Conservation (phyloP, 2,113 vertebrate species). For the Oncorhynchus keta region DNA sequence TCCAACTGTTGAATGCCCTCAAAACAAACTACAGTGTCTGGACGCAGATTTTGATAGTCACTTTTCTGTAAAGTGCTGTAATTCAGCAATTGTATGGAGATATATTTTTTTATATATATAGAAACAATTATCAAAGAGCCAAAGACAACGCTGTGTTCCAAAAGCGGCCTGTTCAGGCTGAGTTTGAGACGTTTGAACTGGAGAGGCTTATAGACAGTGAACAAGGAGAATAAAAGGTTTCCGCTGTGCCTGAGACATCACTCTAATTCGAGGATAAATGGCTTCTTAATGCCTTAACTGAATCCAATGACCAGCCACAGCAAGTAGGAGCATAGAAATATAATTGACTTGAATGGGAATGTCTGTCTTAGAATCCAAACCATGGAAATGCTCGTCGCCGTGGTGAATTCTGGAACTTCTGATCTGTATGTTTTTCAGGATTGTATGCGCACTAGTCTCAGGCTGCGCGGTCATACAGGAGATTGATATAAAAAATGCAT, state of each 20-base stretch:
- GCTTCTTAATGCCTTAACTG: neutral
- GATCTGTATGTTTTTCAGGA: neutral
- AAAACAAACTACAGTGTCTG: constrained; percentile 55
- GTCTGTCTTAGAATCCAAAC: neutral
- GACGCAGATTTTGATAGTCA: constrained; percentile 32
- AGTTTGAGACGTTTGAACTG: neutral
- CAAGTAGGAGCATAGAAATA: neutral
- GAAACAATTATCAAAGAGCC: neutral
- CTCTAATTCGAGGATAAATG: neutral
- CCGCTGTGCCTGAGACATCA: neutral
- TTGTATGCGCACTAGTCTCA: neutral
- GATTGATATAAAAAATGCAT: neutral
- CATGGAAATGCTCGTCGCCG: neutral
- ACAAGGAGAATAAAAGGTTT: neutral
- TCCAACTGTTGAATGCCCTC: constrained; percentile 3
- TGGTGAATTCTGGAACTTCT: neutral
- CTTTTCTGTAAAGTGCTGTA: neutral
- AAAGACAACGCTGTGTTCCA: neutral
- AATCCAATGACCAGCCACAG: neutral
- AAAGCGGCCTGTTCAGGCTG: neutral
- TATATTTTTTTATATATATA: neutral
- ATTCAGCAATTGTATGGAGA: neutral
- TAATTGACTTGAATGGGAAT: no score
- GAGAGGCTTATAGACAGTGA: neutral
- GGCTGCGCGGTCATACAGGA: neutral